Evolutionary conservation across 1,140 invertebrate genomes (phyloP).

Genomic region (Polypedilum pembai): DNA sequence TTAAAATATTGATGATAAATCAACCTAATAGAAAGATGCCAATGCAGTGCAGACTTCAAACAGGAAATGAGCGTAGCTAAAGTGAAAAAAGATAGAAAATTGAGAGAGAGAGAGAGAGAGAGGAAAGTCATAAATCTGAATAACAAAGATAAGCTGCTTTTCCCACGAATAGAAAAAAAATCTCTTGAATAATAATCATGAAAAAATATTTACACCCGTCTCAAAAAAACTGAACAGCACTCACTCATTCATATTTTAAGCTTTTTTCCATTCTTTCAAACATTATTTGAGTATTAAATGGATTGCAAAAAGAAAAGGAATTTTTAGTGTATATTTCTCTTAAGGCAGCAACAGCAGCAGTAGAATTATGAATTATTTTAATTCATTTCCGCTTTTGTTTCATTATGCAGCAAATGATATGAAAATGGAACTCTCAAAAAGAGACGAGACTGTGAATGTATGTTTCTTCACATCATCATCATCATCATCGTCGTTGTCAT

Average conservation of each 20-base stretch:
- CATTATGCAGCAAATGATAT: conserved; percentile 6
- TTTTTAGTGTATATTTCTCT: neutral
- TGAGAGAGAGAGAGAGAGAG: neutral
- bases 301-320: neutral
- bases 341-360: neutral
- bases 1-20: conserved; percentile 21
- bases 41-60: neutral
- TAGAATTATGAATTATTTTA: conserved; percentile 9
- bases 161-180: neutral
- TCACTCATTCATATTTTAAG: conserved; percentile 22
- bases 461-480: no score
- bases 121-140: conserved; percentile 26
- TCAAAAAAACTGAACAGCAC: neutral
- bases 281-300: conserved; percentile 28
- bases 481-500: no score
- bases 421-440: neutral
- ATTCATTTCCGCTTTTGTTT: conserved; percentile 11
- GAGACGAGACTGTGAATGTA: no score
- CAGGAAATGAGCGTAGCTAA: neutral
- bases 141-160: conserved; percentile 25
- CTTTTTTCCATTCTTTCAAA: neutral
- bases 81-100: conserved; percentile 2
- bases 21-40: neutral
- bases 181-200: conserved; percentile 19
- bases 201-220: conserved; percentile 28